A percentile compares a stretch with the other conserved stretches of the same genome.
Conservation (phyloP, 1,140 invertebrate species). For the Formica exsecta region DNA sequence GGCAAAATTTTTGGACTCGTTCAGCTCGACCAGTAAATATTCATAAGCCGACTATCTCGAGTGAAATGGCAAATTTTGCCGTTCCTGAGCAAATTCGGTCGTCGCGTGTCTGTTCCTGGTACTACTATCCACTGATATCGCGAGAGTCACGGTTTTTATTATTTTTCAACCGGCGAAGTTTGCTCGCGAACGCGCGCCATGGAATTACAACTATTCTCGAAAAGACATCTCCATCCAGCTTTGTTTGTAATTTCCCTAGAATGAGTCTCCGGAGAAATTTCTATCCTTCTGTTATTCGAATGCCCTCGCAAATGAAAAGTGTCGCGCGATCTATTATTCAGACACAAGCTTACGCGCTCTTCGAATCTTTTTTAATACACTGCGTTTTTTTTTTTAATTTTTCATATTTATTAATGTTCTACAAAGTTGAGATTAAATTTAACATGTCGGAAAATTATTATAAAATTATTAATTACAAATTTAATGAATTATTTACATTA, state of each 20-base stretch:
- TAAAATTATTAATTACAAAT: not conserved
- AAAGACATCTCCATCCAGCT: constrained; percentile 49
- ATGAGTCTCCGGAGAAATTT: constrained; percentile 57
- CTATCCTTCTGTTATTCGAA: constrained; percentile 25
- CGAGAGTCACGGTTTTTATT: constrained; percentile 41
- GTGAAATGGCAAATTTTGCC: constrained; percentile 27
- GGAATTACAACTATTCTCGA: constrained; percentile 49
- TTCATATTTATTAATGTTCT: not conserved
- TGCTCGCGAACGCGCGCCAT: constrained; percentile 17
- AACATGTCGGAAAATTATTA: not conserved
- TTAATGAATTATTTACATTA: not conserved
- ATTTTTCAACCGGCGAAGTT: constrained; percentile 51
- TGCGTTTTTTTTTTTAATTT: not conserved
- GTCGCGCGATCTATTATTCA: constrained; percentile 16
- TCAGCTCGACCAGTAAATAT: constrained; percentile 42
- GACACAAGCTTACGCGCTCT: not conserved
- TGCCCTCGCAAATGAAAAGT: constrained; percentile 43
- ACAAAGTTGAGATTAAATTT: not conserved
- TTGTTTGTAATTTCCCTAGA: constrained; percentile 59
- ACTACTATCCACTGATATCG: constrained; percentile 36
- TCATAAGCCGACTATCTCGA: constrained; percentile 49
- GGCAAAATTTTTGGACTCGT: not conserved
- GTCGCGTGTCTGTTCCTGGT: constrained; percentile 44
- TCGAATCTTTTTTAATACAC: not conserved
- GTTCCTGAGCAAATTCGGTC: constrained; percentile 53